Evolutionary conservation across 2,888 invertebrate species (phyloP).

Genomic region (Incurvaria masculella): DNA sequence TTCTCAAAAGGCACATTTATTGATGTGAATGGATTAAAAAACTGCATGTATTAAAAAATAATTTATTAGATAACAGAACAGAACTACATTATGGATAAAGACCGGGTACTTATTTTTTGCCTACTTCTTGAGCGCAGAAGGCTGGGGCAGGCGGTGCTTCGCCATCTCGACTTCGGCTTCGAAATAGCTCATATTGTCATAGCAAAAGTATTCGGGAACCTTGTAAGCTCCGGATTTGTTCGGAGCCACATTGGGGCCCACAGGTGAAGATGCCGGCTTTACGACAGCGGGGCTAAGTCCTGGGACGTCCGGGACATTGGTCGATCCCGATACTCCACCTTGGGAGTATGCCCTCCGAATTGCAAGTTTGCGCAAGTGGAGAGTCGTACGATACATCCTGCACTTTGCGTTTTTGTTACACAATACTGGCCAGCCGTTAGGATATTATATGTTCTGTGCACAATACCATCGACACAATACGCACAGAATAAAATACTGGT

Average conservation of each 20-base stretch:
- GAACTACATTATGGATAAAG: too few relatives aligned
- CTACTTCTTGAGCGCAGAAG: constrained; percentile 56
- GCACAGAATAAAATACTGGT: too few relatives aligned
- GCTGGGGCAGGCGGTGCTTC: constrained; percentile 75
- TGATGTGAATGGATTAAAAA: too few relatives aligned
- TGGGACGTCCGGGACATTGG: constrained; percentile 44
- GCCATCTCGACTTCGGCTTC: constrained; percentile 86
- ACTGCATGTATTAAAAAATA: too few relatives aligned
- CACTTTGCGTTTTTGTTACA: neutral
- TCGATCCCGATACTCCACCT: neutral
- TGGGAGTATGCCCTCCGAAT: neutral
- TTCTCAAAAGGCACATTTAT: too few relatives aligned
- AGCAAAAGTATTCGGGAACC: constrained; percentile 85
- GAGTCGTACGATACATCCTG: neutral
- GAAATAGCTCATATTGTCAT: constrained; percentile 70
- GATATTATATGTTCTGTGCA: too few relatives aligned
- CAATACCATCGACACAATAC: too few relatives aligned
- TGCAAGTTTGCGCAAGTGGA: too few relatives aligned
- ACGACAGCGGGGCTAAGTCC: constrained; percentile 63
- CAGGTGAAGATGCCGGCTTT: constrained; percentile 48
- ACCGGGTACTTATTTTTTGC: too few relatives aligned
- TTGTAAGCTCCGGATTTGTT: constrained; percentile 71
- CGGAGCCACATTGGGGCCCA: constrained; percentile 69
- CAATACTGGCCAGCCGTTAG: neutral
- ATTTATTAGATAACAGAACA: too few relatives aligned